Evolutionary conservation across 2,888 invertebrate genomes (phyloP).

Genomic region (Ischnura elegans): DNA sequence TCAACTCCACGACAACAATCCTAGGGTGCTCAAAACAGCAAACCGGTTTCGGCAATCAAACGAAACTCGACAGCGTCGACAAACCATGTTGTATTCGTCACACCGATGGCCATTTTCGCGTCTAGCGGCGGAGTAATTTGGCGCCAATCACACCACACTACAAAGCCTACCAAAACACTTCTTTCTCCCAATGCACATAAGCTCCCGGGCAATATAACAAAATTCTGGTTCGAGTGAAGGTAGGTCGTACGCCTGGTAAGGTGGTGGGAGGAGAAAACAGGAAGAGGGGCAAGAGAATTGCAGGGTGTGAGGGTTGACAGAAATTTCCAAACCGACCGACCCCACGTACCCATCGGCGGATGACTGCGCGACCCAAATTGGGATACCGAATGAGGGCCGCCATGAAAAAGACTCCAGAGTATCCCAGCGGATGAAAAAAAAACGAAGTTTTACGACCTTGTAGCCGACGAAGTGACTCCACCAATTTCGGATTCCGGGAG

Average conservation of each 20-base stretch:
- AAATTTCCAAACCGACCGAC: not conserved
- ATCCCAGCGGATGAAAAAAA: not conserved
- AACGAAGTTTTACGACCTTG: not conserved
- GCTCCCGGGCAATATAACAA: not conserved
- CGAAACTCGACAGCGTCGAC: not conserved
- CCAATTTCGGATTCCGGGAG: not conserved
- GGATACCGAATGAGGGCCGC: not conserved
- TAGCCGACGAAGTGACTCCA: slow-evolving; percentile 12
- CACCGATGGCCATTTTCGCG: not conserved
- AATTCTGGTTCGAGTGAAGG: not conserved
- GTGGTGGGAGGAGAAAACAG: not conserved
- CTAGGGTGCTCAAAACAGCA: not conserved
- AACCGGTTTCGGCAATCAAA: not conserved
- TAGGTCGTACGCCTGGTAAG: not conserved
- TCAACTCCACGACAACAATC: not conserved
- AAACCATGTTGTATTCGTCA: not conserved
- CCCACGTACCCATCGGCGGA: not conserved
- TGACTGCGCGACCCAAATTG: not conserved
- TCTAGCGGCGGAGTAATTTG: not conserved
- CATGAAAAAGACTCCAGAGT: not conserved
- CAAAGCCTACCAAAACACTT: not conserved
- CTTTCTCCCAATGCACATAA: not conserved
- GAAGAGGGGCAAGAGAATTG: not conserved
- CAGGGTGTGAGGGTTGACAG: not conserved
- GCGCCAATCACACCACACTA: not conserved